Evolutionary conservation across 2,797 vertebrate species (phyloP).

Genomic region (Enteromius afrohamiltoni): DNA sequence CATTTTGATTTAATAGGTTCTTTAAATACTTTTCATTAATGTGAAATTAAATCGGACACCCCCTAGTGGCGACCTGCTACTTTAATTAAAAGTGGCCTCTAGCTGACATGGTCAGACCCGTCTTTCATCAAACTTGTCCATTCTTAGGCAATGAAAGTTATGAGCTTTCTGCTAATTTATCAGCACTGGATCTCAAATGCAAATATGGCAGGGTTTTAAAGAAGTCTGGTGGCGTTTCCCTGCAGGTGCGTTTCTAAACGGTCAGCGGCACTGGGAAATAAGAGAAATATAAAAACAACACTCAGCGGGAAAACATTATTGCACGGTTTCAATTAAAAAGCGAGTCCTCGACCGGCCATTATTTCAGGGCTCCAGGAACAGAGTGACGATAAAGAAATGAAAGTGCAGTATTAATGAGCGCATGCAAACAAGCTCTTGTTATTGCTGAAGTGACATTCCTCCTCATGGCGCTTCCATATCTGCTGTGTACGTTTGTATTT

Average conservation of each 20-base stretch:
- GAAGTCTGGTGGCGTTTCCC: background rate
- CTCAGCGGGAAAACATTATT: background rate
- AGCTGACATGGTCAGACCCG: background rate
- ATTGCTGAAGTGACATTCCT: background rate
- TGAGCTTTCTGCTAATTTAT: constrained; percentile 17
- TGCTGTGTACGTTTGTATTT: background rate
- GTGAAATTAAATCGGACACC: background rate
- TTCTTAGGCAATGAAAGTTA: constrained; percentile 5
- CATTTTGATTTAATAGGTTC: background rate
- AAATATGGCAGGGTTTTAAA: background rate
- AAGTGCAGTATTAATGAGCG: constrained; percentile 10
- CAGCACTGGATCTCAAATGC: constrained; percentile 1
- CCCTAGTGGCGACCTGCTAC: constrained; percentile 27
- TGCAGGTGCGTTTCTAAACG: background rate
- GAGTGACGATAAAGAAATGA: constrained; percentile 61
- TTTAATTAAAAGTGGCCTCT: background rate
- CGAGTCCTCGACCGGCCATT: constrained; percentile 43
- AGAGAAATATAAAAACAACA: background rate
- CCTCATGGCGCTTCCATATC: too few species aligned
- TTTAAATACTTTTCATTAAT: background rate
- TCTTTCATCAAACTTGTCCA: constrained; percentile 2
- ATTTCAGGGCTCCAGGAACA: constrained; percentile 52
- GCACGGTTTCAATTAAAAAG: background rate
- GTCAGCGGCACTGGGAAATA: constrained; percentile 3
- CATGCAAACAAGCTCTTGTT: background rate